These are phyloP conservation scores for Tiphia femorata DNA, from an alignment of 2,888 invertebrate genomes.

Conservation along the genomic window DNA sequence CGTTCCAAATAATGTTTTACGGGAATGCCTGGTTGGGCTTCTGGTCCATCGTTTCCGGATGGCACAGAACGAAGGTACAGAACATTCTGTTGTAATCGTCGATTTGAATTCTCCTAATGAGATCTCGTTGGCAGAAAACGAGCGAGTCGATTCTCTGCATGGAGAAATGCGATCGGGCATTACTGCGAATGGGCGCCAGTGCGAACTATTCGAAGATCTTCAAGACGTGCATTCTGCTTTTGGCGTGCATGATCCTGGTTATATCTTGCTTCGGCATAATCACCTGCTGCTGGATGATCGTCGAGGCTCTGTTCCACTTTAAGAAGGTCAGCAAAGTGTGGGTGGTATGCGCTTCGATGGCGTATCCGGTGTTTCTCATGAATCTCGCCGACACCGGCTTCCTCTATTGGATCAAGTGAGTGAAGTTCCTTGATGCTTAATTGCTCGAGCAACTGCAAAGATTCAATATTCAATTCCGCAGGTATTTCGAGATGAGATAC, in stretches of 20 bases:
- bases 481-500: slow-evolving; percentile 26
- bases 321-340: too few relatives aligned
- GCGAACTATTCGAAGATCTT: slow-evolving; percentile 25
- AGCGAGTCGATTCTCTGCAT: slow-evolving; percentile 10
- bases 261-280: background rate
- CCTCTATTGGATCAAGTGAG: slow-evolving; percentile 41
- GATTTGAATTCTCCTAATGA: background rate
- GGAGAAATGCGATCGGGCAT: slow-evolving; percentile 22
- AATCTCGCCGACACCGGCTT: slow-evolving; percentile 32
- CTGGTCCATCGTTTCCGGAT: slow-evolving; percentile 19
- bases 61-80: slow-evolving; percentile 30
- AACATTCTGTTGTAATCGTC: background rate
- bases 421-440: too few relatives aligned
- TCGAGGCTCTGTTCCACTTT: too few relatives aligned
- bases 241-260: background rate
- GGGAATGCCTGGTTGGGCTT: slow-evolving; percentile 12
- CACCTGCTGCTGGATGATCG: slow-evolving; percentile 4
- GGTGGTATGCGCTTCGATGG: slow-evolving; percentile 1
- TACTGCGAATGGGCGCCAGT: slow-evolving; percentile 38
- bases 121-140: background rate
- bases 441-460: too few relatives aligned
- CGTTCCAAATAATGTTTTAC: too few relatives aligned
- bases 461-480: background rate
- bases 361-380: slow-evolving; percentile 23
- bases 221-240: slow-evolving; percentile 13